phyloP scores from a whole-genome alignment of 2,113 vertebrate species.

The Ceyx cyanopectus region DNA sequence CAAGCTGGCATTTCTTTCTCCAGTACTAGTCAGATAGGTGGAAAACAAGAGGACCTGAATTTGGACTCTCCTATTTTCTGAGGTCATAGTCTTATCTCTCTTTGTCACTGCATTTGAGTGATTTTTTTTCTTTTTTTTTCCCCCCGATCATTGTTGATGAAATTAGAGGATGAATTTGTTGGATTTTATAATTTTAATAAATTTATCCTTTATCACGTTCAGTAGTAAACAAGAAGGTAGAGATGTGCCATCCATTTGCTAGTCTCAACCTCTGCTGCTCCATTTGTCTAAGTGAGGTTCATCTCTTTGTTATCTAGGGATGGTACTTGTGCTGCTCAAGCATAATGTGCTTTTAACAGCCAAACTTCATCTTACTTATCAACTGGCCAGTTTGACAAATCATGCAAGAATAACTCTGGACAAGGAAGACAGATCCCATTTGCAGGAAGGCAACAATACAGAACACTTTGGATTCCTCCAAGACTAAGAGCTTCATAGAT shows the following conservation, averaged over 20 bases:
- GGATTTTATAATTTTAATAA: background rate
- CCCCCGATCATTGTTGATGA: background rate
- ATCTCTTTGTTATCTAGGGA: background rate
- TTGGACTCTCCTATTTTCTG: background rate
- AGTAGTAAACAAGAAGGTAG: background rate
- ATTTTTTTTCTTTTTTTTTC: background rate
- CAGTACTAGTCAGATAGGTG: background rate
- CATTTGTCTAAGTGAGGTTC: background rate
- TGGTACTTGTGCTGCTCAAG: background rate
- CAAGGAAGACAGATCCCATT: background rate
- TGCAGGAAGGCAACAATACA: background rate
- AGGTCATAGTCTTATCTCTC: background rate
- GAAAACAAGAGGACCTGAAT: background rate
- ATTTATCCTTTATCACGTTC: background rate
- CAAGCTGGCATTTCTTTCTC: conserved; percentile 26
- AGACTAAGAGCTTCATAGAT: background rate
- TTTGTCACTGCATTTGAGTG: background rate
- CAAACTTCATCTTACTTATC: background rate
- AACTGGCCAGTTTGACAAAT: background rate
- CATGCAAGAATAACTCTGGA: background rate
- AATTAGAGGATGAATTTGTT: background rate
- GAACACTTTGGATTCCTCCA: background rate
- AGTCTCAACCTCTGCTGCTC: background rate
- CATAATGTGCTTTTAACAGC: background rate
- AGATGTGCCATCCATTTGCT: background rate